phyloP scores from a whole-genome alignment of 2,888 invertebrate genomes.

The Leptopilina syphax region DNA sequence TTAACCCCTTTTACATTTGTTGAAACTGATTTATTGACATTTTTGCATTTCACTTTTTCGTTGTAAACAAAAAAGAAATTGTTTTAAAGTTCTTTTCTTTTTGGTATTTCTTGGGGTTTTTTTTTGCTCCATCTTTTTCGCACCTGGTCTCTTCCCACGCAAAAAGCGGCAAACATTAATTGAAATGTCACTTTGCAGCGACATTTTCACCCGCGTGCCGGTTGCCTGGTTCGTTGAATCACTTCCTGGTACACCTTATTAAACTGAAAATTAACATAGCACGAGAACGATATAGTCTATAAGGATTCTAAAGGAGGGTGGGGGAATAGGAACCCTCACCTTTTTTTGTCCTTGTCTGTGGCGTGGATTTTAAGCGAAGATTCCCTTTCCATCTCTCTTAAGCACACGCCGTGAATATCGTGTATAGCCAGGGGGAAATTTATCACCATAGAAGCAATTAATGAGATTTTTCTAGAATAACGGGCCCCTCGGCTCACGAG shows the following conservation, averaged over 20 bases:
- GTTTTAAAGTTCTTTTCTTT: too few relatives aligned
- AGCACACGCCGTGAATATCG: conserved; percentile 62
- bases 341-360: conserved; percentile 50
- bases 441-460: conserved; percentile 75
- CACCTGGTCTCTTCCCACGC: conserved; percentile 67
- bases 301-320: conserved; percentile 50
- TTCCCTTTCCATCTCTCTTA: conserved; percentile 44
- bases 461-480: conserved; percentile 68
- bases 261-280: conserved; percentile 75
- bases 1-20: too few relatives aligned
- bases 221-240: conserved; percentile 56
- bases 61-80: too few relatives aligned
- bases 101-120: too few relatives aligned
- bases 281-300: conserved; percentile 61
- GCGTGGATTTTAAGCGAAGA: neutral
- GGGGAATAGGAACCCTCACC: conserved; percentile 45
- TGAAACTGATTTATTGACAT: too few relatives aligned
- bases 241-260: conserved; percentile 74
- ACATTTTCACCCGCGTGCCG: conserved; percentile 68
- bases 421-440: conserved; percentile 74
- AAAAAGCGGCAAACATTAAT: conserved; percentile 69
- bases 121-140: neutral
- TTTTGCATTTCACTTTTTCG: too few relatives aligned
- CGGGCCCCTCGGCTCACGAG: conserved; percentile 65
- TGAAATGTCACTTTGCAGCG: conserved; percentile 72